Evolutionary conservation across 2,113 vertebrate genomes (phyloP).

Genomic region (Amia ocellicauda): DNA sequence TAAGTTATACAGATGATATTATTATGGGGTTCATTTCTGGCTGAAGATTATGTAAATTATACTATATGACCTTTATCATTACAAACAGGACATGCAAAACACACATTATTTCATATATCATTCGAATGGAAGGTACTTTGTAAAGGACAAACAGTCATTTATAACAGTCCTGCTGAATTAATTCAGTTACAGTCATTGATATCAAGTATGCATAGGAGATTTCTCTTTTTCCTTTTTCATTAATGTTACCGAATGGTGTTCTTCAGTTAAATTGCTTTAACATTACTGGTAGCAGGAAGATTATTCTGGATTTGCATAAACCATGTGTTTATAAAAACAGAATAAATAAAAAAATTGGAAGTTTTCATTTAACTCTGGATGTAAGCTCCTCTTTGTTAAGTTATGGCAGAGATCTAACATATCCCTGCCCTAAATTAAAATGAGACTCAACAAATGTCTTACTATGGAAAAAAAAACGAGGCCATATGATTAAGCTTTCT

Average conservation of each 20-base stretch:
- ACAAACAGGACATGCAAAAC: constrained; percentile 77
- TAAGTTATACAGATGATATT: constrained; percentile 73
- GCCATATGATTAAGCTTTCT: constrained; percentile 52
- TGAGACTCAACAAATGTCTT: constrained; percentile 49
- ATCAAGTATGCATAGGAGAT: constrained; percentile 58
- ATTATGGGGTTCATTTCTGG: constrained; percentile 70
- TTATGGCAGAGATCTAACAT: constrained; percentile 44
- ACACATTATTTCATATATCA: constrained; percentile 92
- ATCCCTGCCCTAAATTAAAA: constrained; percentile 60
- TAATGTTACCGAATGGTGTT: constrained; percentile 55
- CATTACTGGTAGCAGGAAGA: constrained; percentile 52
- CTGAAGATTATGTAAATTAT: constrained; percentile 87
- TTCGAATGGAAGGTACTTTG: constrained; percentile 68
- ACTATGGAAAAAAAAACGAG: constrained; percentile 39
- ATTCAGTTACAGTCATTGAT: constrained; percentile 72
- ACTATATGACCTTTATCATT: constrained; percentile 88
- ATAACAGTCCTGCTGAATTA: constrained; percentile 76
- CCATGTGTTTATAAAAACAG: constrained; percentile 66
- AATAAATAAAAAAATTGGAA: constrained; percentile 53
- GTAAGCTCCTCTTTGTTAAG: constrained; percentile 60
- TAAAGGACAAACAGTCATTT: constrained; percentile 80
- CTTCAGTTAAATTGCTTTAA: constrained; percentile 62
- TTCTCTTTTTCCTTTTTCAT: constrained; percentile 62
- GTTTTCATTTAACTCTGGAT: constrained; percentile 56
- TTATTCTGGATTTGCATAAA: constrained; percentile 76